Conservation (phyloP, 2,888 invertebrate species). For the Oscheius sp. region DNA sequence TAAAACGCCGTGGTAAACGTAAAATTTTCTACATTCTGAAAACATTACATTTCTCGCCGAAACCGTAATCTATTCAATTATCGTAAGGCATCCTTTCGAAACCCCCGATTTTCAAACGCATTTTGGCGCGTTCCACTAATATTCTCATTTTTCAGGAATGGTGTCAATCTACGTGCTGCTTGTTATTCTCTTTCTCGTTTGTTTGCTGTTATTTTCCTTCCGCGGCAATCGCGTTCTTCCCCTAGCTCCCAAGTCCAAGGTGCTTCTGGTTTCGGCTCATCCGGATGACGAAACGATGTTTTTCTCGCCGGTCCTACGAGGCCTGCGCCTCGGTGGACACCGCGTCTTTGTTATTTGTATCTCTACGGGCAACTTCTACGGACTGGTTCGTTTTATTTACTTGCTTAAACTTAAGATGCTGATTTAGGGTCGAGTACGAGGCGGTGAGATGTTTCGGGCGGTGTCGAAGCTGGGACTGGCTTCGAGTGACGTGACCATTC, state of each 20-base stretch:
- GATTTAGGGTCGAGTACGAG: conserved; percentile 79
- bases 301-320: conserved; percentile 83
- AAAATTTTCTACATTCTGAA: too few species aligned
- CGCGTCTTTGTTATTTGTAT: conserved; percentile 56
- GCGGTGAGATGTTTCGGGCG: conserved; percentile 85
- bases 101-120: too few species aligned
- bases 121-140: too few species aligned
- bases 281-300: conserved; percentile 99
- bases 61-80: too few species aligned
- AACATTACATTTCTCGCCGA: too few species aligned
- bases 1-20: too few species aligned
- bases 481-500: conserved; percentile 81
- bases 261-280: conserved; percentile 89
- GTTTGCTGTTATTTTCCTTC: conserved; percentile 51
- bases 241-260: conserved; percentile 28
- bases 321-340: conserved; percentile 43
- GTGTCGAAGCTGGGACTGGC: conserved; percentile 85
- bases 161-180: conserved; percentile 42
- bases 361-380: conserved; percentile 58
- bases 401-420: background rate
- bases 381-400: conserved; percentile 40
- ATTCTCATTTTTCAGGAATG: conserved; percentile 32
- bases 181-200: conserved; percentile 44
- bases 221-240: conserved; percentile 37
- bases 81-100: too few species aligned